These are phyloP conservation scores for Odontocerum albicorne DNA, from an alignment of 2,888 invertebrate species.

Conservation along the genomic window DNA sequence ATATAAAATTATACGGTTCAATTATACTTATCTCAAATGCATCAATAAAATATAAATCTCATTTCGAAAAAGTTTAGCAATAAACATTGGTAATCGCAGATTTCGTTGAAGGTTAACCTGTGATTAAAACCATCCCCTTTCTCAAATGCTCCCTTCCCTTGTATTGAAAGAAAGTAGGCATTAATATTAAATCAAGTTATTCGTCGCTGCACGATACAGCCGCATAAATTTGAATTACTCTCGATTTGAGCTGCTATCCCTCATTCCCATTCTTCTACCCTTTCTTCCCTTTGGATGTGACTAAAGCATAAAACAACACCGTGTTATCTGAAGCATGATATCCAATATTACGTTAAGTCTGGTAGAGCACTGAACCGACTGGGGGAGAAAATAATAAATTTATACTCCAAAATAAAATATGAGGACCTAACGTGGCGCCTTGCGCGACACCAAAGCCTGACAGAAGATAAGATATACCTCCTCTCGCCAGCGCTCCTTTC, in stretches of 20 bases:
- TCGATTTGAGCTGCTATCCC: slow-evolving; percentile 25
- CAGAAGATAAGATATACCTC: slow-evolving; percentile 8
- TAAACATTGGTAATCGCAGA: too few species aligned
- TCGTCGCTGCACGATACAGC: slow-evolving; percentile 24
- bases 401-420: slow-evolving; percentile 36
- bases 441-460: slow-evolving; percentile 14
- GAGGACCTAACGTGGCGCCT: slow-evolving; percentile 34
- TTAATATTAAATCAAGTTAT: slow-evolving; percentile 34
- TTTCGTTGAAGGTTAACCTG: too few species aligned
- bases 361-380: slow-evolving; percentile 6
- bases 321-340: slow-evolving; percentile 33
- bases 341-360: slow-evolving; percentile 32
- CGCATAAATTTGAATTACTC: slow-evolving; percentile 36
- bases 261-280: slow-evolving; percentile 9
- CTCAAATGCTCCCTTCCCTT: neutral
- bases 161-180: slow-evolving; percentile 25
- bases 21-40: too few species aligned
- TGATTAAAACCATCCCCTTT: too few species aligned
- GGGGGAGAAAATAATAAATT: slow-evolving; percentile 34
- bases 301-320: slow-evolving; percentile 27
- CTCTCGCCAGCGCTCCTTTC: slow-evolving; percentile 2
- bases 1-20: too few species aligned
- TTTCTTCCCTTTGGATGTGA: slow-evolving; percentile 7
- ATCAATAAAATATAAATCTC: too few species aligned
- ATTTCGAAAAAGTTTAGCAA: too few species aligned